Percentiles rank a stretch among this genome's conserved stretches.
These are phyloP conservation scores for Leucoma salicis DNA, from an alignment of 2,888 invertebrate species.

Conservation along the genomic window DNA sequence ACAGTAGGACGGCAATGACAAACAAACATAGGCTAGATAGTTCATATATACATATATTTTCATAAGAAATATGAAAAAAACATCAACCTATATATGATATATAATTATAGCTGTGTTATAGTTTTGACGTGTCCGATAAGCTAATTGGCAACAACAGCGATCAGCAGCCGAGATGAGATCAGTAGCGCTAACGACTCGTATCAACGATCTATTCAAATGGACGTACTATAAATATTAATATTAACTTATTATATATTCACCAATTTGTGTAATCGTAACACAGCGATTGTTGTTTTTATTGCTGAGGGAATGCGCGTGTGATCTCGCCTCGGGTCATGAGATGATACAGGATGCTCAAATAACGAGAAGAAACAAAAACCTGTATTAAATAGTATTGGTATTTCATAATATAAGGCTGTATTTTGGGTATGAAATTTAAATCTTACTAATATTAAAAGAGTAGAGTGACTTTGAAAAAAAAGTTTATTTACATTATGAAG, in stretches of 20 bases:
- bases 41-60: no score
- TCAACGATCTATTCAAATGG: constrained; percentile 75
- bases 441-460: no score
- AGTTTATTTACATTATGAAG: no score
- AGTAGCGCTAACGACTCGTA: constrained; percentile 50
- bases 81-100: background rate
- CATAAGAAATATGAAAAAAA: background rate
- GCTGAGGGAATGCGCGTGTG: constrained; percentile 47
- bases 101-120: background rate
- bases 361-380: no score
- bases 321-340: constrained; percentile 63
- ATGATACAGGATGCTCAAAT: constrained; percentile 56
- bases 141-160: constrained; percentile 60
- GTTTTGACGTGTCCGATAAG: constrained; percentile 47
- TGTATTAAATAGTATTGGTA: no score
- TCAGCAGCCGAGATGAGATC: constrained; percentile 52
- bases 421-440: no score
- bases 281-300: constrained; percentile 67
- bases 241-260: constrained; percentile 64
- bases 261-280: constrained; percentile 73
- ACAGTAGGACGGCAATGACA: no score
- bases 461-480: no score
- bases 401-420: no score
- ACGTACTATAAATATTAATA: constrained; percentile 74
- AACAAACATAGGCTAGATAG: no score